A percentile compares a stretch with the other conserved stretches of the same genome.
Conservation (phyloP, 2,888 invertebrate genomes). For the Aspidiotus rigidus region DNA sequence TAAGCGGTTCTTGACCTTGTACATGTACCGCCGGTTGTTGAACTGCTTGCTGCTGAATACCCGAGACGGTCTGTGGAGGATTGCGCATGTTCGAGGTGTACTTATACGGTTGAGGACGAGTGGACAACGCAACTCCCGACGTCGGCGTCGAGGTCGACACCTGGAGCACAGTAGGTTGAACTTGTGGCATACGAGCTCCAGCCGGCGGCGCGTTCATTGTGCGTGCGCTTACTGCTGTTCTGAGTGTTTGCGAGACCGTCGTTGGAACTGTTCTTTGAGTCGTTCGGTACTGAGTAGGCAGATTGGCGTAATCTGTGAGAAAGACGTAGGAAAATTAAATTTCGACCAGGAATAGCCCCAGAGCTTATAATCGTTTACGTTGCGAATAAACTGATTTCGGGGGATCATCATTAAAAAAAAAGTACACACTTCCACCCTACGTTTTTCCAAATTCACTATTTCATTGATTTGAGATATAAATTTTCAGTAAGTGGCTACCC, state of each 20-base stretch:
- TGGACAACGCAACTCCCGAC: slow-evolving; percentile 54
- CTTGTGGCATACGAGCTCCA: slow-evolving; percentile 41
- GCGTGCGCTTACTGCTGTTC: slow-evolving; percentile 45
- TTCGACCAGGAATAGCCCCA: no score
- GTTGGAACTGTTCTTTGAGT: slow-evolving; percentile 47
- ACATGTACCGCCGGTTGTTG: slow-evolving; percentile 64
- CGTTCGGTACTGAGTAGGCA: slow-evolving; percentile 57
- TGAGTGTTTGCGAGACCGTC: slow-evolving; percentile 53
- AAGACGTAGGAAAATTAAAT: neutral
- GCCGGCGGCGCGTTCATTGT: slow-evolving; percentile 13
- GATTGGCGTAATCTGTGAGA: slow-evolving; percentile 34
- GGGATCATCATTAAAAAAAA: no score
- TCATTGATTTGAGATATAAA: no score
- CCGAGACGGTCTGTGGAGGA: slow-evolving; percentile 52
- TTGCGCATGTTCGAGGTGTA: slow-evolving; percentile 87
- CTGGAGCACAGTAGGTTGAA: neutral
- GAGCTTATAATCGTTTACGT: no score
- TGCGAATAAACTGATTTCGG: no score
- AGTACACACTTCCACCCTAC: no score
- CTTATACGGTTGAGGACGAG: slow-evolving; percentile 58
- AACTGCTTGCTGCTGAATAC: slow-evolving; percentile 44
- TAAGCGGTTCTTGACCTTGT: slow-evolving; percentile 90
- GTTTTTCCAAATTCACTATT: no score
- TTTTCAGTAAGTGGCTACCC: no score
- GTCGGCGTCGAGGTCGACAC: slow-evolving; percentile 50